These are phyloP conservation scores for Jordanella pulchra DNA, from an alignment of 2,797 vertebrate genomes.

Conservation along the genomic window DNA sequence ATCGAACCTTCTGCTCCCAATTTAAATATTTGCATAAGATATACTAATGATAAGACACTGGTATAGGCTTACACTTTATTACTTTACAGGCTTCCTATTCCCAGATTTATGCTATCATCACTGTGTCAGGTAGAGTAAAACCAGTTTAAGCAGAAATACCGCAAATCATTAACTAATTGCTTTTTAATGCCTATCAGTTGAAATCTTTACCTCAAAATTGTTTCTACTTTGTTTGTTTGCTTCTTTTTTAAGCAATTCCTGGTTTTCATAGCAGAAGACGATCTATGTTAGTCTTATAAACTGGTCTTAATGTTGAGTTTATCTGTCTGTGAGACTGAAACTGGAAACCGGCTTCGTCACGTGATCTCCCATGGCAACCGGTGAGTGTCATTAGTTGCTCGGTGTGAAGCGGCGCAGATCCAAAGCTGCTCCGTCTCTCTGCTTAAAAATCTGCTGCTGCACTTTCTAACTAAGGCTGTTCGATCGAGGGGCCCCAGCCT, in stretches of 20 bases:
- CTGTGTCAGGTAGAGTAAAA: neutral
- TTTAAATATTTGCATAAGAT: neutral
- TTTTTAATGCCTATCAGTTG: too few species aligned
- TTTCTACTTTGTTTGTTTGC: neutral
- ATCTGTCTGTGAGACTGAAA: constrained; percentile 44
- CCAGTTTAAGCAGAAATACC: neutral
- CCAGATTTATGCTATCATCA: neutral
- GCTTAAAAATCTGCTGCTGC: constrained; percentile 14
- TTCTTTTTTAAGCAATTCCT: neutral
- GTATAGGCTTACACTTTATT: neutral
- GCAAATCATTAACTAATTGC: neutral
- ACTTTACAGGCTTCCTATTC: neutral
- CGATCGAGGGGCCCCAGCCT: neutral
- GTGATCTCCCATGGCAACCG: constrained; percentile 85
- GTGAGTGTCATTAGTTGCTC: constrained; percentile 67
- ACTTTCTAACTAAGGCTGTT: constrained; percentile 1
- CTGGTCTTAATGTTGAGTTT: neutral
- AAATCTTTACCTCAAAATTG: neutral
- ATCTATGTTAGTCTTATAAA: neutral
- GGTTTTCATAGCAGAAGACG: neutral
- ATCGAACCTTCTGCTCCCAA: too few species aligned
- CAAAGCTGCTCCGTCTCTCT: constrained; percentile 14
- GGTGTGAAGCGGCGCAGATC: constrained; percentile 39
- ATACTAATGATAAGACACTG: neutral
- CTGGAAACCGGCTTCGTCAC: constrained; percentile 75